Percentiles rank a stretch among this genome's conserved stretches.
Conservation (phyloP, 64 coral and sea anemone species). For the Actinia equina region DNA sequence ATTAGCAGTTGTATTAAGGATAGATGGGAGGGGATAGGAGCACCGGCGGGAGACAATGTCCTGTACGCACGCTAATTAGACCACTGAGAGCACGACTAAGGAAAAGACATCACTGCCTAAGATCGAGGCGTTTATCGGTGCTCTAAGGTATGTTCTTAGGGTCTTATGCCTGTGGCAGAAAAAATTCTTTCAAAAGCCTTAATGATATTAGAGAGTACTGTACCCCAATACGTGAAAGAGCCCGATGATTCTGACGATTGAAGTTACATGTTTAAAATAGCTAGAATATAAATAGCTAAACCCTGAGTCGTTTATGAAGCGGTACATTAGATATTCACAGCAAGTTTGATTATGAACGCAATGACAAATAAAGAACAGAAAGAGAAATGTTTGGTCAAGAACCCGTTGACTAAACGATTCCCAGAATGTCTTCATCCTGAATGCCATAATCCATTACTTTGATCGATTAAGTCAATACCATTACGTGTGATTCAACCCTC, state of each 20-base stretch:
- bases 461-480: conserved; percentile 17
- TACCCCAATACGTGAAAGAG: background rate
- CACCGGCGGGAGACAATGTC: background rate
- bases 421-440: background rate
- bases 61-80: background rate
- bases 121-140: background rate
- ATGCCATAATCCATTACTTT: background rate
- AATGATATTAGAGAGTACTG: background rate
- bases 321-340: background rate
- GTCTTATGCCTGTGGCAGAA: background rate
- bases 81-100: no score
- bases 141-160: background rate
- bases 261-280: background rate
- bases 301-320: background rate
- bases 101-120: no score
- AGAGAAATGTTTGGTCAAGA: background rate
- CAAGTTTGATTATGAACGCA: background rate
- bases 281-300: background rate
- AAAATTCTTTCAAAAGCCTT: background rate
- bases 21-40: background rate
- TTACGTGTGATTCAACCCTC: conserved; percentile 16
- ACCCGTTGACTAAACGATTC: conserved; percentile 1
- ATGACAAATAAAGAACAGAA: background rate
- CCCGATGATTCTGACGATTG: background rate
- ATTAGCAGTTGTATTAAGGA: background rate